Base-by-base conservation (phyloP, 2,113 vertebrate species). In the Carlito syrichta region DNA sequence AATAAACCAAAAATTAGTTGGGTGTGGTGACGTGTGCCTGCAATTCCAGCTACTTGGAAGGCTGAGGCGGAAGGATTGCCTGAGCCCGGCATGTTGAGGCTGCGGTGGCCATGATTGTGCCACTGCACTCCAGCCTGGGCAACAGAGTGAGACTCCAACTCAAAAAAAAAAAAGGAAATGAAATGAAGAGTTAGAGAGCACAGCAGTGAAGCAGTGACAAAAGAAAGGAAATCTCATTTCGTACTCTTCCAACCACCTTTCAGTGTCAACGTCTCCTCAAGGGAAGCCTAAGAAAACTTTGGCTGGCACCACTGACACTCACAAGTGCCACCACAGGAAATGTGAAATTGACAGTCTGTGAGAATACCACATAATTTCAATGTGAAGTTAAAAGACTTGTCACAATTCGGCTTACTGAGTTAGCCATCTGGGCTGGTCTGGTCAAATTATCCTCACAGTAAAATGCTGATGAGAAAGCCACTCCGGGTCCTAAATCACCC, bases 321-420 rank as follows among this genome's bases (percentile, higher is more conserved):
- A 76, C 74, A 94, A 93, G 91, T 52, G 60, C 22, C 43, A 35
- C 68, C 81, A 62, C 25, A 85, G 83, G 69, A 92, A 89, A 82
- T 9, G 19, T 79, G 78, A 40, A 76, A 94, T 23, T 25, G 50
- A 62, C 2, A 48, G 35, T 30, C 12, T n/a, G 27, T 38, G 32
- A 54, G 45, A 94, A 14, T 19, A 16, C 6, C 32, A 81, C 10
- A 40, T 8, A 38, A 86, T 62, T 93, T 84, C 69, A 9, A 84
- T 8, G 27, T 86, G 73, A 92, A 89, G 93, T 52, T 40, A 32
- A 84, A 93, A 88, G 96, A 81, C 76, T 6, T 94, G 79, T 94
- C 68, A 68, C 52, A 60, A 89, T 54, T 40, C 25, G 30, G n/a
- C 60, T 78, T 86, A 86, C 30, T 14, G 40, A 90, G 32, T 52